Conservation (phyloP, 2,797 vertebrate species). For the Crenuchus spilurus region DNA sequence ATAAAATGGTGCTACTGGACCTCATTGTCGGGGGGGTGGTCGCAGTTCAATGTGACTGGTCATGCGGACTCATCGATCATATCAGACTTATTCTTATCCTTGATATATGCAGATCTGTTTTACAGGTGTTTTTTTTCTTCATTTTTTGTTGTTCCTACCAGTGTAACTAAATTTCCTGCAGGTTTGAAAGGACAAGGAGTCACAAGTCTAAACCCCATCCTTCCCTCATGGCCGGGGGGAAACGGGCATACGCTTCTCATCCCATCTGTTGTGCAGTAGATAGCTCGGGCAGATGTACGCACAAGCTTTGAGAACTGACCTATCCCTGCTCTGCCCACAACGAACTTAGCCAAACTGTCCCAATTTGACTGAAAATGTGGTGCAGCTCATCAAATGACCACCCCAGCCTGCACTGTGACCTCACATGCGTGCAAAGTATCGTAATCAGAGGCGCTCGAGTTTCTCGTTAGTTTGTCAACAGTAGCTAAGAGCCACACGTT, state of each 20-base stretch:
- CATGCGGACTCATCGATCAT: slow-evolving; percentile 99
- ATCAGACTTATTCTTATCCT: slow-evolving; percentile 94
- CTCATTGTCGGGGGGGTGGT: slow-evolving; percentile 89
- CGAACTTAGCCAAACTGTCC: too few relatives aligned
- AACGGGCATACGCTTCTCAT: slow-evolving; percentile 80
- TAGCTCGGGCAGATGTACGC: slow-evolving; percentile 57
- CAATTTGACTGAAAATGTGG: too few relatives aligned
- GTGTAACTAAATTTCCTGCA: slow-evolving; percentile 93
- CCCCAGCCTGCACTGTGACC: too few relatives aligned
- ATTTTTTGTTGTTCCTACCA: slow-evolving; percentile 82
- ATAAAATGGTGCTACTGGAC: slow-evolving; percentile 98
- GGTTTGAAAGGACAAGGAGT: slow-evolving; percentile 96
- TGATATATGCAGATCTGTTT: slow-evolving; percentile 99
- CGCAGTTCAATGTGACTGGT: slow-evolving; percentile 92
- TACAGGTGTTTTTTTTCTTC: slow-evolving; percentile 88
- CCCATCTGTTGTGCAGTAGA: slow-evolving; percentile 76
- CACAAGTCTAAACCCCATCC: slow-evolving; percentile 81
- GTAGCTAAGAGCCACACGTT: not conserved
- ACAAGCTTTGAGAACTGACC: slow-evolving; percentile 18
- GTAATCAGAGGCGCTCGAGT: too few relatives aligned
- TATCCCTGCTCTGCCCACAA: not conserved
- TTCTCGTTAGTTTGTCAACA: too few relatives aligned
- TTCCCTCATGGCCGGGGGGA: slow-evolving; percentile 91
- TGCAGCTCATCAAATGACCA: too few relatives aligned
- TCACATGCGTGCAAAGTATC: too few relatives aligned